phyloP scores from a whole-genome alignment of 2,797 vertebrate genomes.

The Cebuella pygmaea region DNA sequence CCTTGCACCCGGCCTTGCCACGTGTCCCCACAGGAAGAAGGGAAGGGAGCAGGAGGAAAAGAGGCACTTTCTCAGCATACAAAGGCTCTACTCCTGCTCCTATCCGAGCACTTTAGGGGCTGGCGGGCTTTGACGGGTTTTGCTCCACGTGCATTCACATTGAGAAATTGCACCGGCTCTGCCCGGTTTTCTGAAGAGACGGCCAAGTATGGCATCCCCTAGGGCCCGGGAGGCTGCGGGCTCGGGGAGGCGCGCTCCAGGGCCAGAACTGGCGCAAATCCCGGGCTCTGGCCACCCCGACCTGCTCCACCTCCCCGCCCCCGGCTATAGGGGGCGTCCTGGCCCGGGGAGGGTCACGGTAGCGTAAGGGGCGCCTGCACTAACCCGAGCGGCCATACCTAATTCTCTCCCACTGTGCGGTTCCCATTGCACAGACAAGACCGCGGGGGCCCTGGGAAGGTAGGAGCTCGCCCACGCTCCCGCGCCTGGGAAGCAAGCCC shows the following conservation, averaged over 20 bases:
- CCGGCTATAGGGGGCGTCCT: not conserved
- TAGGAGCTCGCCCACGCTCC: not conserved
- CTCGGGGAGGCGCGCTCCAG: too few relatives aligned
- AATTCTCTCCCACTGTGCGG: not conserved
- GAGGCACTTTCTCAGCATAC: not conserved
- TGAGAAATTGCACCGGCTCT: not conserved
- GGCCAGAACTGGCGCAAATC: too few relatives aligned
- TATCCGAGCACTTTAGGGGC: not conserved
- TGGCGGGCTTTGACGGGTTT: not conserved
- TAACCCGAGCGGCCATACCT: rapidly evolving
- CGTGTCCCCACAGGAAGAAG: not conserved
- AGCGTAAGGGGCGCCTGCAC: not conserved
- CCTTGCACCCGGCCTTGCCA: not conserved
- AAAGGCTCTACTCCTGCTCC: not conserved
- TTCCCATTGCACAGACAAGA: not conserved
- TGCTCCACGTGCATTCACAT: not conserved
- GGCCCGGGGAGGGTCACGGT: too few relatives aligned
- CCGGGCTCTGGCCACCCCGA: not conserved
- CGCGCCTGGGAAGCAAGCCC: not conserved
- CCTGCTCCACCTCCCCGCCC: not conserved
- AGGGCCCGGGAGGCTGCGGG: rapidly evolving
- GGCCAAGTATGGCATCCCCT: too few relatives aligned
- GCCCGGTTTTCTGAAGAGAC: not conserved
- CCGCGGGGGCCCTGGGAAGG: not conserved
- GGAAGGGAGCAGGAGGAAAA: not conserved